Evolutionary conservation across 2,797 vertebrate species (phyloP).

Genomic region (Bryconaethiops microstoma): DNA sequence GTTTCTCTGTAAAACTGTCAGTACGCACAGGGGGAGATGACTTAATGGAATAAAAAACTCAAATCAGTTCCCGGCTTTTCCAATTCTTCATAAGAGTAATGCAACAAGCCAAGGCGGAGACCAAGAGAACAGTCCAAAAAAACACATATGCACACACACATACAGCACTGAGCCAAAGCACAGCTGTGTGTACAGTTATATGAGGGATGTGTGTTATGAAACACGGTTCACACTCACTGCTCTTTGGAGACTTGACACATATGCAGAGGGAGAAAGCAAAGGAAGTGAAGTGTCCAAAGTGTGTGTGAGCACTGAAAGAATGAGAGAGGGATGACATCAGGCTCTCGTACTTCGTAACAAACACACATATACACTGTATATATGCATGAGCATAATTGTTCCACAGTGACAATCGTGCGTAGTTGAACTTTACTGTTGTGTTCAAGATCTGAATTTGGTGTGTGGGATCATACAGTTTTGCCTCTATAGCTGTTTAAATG

Average conservation of each 20-base stretch:
- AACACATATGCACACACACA: conserved; percentile 62
- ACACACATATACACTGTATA: conserved; percentile 2
- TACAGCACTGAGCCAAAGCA: conserved; percentile 7
- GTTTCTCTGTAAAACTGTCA: conserved; percentile 56
- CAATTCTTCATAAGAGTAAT: background rate
- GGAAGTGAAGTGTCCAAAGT: background rate
- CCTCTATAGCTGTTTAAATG: background rate
- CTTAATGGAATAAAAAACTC: conserved; percentile 50
- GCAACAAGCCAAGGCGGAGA: background rate
- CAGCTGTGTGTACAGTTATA: background rate
- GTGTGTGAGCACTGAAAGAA: background rate
- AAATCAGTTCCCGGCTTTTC: background rate
- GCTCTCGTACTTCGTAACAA: conserved; percentile 5
- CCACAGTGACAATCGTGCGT: conserved; percentile 33
- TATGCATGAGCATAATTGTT: conserved; percentile 6
- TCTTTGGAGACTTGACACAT: conserved; percentile 1
- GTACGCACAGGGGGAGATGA: conserved; percentile 45
- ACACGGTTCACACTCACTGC: background rate
- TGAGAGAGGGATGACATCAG: conserved; percentile 10
- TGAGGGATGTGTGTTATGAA: conserved; percentile 9
- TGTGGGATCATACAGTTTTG: background rate
- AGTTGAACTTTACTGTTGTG: conserved; percentile 9
- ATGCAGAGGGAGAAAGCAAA: background rate
- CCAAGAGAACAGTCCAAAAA: conserved; percentile 58
- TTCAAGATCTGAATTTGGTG: background rate